Evolutionary conservation across 2,113 vertebrate species (phyloP), one percentile per base, ranked within the genome.

Genomic region (Panthera leo): DNA sequence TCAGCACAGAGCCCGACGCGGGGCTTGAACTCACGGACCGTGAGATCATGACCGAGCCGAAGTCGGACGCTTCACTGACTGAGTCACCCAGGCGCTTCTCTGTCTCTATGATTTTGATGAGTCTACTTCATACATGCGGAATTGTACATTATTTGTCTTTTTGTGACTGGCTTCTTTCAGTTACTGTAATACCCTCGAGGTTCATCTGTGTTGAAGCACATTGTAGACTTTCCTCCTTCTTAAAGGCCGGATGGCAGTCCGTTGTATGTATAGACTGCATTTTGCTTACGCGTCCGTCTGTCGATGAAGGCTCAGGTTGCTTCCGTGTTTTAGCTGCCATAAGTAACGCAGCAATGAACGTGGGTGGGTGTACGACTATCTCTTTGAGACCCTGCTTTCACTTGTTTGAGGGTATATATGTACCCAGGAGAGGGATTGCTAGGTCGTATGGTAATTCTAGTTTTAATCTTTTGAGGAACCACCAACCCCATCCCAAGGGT

Each of bases 111-210:
- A 65, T 9, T 83, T 31, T 67, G 21, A 45, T 11, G 55, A 11
- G 3, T 25, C 87, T 16, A 58, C 2, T 13, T 61, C 36, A n/a
- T 29, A 42, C 27, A 29, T 3, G 15, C 0, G 5, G 63, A 68
- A 18, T 48, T 31, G 23, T 3, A 53, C 16, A 5, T 16, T 67
- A 27, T 65, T 67, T 16, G 7, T 36, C 63, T 61, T 79, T 85
- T 70, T 51, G 65, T 34, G 82, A 51, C 25, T 51, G 34, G 71
- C 51, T 95, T 63, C 51, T 71, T 79, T 91, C 25, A 71, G 51
- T 95, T 70, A 48, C 19, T 14, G 39, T 48, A 13, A 31, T 71
- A 39, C 79, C 94, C 18, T 79, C 48, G 55, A 71, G 48, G 25
- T 39, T 71, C 25, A 79, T 10, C 51, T 13, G 36, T 13, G 14